Conservation (phyloP, 1,140 invertebrate species). For the Magallana ariakensis region DNA sequence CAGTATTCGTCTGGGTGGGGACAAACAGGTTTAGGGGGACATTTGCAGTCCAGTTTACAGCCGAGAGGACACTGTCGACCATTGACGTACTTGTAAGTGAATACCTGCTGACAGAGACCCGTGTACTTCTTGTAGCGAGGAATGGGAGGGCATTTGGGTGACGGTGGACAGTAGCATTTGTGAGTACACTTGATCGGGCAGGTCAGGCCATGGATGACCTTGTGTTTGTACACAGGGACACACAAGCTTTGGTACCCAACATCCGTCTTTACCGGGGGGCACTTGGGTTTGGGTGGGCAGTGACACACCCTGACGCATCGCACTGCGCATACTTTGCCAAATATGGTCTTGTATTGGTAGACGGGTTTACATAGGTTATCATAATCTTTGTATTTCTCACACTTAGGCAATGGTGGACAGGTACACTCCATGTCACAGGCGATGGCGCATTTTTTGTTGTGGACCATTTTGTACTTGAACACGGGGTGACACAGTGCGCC, state of each 20-base stretch:
- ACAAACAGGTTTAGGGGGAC: not conserved
- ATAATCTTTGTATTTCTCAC: not conserved
- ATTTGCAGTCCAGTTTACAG: not conserved
- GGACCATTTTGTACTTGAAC: not conserved
- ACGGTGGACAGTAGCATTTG: not conserved
- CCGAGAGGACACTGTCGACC: not conserved
- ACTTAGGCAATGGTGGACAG: not conserved
- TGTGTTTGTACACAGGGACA: not conserved
- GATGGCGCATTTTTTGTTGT: not conserved
- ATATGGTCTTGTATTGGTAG: not conserved
- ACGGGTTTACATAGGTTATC: not conserved
- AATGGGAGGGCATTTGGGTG: not conserved
- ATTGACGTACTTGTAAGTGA: constrained; percentile 19
- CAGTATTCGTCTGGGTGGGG: not conserved
- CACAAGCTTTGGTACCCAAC: not conserved
- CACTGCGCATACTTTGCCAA: not conserved
- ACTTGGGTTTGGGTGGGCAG: not conserved
- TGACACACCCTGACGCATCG: not conserved
- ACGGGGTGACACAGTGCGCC: not conserved
- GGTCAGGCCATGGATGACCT: not conserved
- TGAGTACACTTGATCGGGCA: not conserved
- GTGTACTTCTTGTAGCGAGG: not conserved
- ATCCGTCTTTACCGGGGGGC: not conserved
- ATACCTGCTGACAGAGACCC: not conserved
- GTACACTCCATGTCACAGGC: not conserved